Conservation (phyloP, 2,113 vertebrate species). For the Apodemus speciosus region DNA sequence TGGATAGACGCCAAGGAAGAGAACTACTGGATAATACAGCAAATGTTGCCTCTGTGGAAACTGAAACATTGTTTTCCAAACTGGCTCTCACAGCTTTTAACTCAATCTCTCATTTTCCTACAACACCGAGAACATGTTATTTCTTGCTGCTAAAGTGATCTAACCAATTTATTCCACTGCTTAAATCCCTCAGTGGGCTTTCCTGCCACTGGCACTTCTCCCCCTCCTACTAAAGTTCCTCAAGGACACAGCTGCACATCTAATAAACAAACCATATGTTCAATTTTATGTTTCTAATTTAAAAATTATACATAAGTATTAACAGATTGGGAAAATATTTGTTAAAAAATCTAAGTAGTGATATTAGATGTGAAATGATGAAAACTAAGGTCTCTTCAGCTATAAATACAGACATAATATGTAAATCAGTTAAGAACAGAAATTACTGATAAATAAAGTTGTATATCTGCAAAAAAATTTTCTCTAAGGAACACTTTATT, state of each 20-base stretch:
- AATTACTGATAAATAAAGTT: constrained; percentile 28
- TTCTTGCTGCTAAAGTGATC: constrained; percentile 30
- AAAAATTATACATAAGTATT: constrained; percentile 3
- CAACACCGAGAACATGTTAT: constrained; percentile 17
- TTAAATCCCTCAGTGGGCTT: constrained; percentile 11
- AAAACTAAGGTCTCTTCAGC: constrained; percentile 49
- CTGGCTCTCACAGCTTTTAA: constrained; percentile 26
- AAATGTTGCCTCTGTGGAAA: constrained; percentile 59
- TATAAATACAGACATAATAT: background rate
- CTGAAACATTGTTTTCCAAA: constrained; percentile 48
- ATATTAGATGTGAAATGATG: constrained; percentile 23
- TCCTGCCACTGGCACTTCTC: background rate
- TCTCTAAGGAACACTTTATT: constrained; percentile 41
- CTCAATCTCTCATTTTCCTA: constrained; percentile 28
- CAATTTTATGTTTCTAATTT: constrained; percentile 42
- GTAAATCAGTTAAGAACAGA: constrained; percentile 40
- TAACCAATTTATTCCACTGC: constrained; percentile 11
- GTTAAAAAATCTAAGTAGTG: constrained; percentile 10
- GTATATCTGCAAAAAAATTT: constrained; percentile 30
- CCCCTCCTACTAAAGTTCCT: constrained; percentile 10
- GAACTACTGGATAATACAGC: background rate
- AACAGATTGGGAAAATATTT: background rate
- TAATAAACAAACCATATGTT: constrained; percentile 35
- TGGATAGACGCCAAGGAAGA: constrained; percentile 21
- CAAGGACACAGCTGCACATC: constrained; percentile 12